Base-by-base conservation (phyloP, 2,888 invertebrate species). In the Willowsia nigromaculata region DNA sequence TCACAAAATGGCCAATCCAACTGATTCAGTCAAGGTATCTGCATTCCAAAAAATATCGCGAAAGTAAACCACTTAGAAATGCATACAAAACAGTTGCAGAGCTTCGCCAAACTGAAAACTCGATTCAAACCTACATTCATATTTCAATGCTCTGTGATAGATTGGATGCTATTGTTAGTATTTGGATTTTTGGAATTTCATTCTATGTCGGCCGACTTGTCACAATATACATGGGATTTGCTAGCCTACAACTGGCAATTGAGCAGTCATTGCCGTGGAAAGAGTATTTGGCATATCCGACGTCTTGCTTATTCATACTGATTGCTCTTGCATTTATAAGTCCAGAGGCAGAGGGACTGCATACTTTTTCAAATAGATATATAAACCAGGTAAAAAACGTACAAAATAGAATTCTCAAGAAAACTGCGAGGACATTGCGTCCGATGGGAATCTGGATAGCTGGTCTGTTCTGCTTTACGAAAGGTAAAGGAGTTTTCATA, bases 221-320 rank as follows among this genome's bases (percentile, higher is more conserved):
- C 0, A 71, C 37, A 0, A 30, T 86, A 6, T 86, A 86, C 53
- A 86, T 84, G 84, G 85, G 85, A 30, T 85, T 85, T 43, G 85
- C 71, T 0, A 5, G 80, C 1, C 40, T 86, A 27, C 65, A 86
- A 18, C 33, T 86, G 25, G 40, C 18, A 0, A 40, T 80, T 7
- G 80, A 86, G n/a, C 50, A 53, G 53, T 62, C 65, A 13, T 7
- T 86, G 1, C 86, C 86, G 0, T 56, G 40, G 43, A 86, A 76
- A 2, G 68, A 86, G 30, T 86, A 68, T 18, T 27, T 86, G 81
- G 86, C 71, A 11, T 86, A 86, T 53, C 86, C 86, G 0, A 81
- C 71, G 11, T 81, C 86, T 5, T 53, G 65, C 37, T 9, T 86
- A 1, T 81, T 80, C 43, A 27, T 81, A 0, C 3, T 33, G 0